Base-by-base conservation (phyloP, 1,140 invertebrate species). In the Listronotus oregonensis region DNA sequence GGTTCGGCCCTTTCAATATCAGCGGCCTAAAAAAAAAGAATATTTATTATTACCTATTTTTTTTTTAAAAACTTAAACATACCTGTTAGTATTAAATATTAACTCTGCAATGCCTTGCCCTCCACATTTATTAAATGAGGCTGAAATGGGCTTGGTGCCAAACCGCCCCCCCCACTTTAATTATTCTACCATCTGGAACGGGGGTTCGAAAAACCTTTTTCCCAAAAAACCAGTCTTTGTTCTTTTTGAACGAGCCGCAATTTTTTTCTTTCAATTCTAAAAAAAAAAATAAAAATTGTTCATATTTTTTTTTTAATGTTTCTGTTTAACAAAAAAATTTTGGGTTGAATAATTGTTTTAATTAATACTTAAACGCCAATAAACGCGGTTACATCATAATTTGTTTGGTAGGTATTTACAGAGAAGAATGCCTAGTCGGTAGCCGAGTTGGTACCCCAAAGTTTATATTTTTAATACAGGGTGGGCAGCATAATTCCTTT, bases 101-200 rank as follows among this genome's bases (percentile, higher is more conserved):
- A 99, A 82, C 83, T 99, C 98, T 21, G 97, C 96, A 71, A 99
- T 96, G n/a, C 97, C 94, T 78, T 93, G 90, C 8, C 94, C 95
- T 98, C 96, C 39, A 97, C 93, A 75, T 97, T 96, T 67, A 98
- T 96, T 67, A 98, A 84, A 85, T 99, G 97, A 17, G 98, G 98
- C 79, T 99, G 97, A 80, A 99, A 99, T 31, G 99, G 3, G 95
- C 95, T 83, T 99, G 98, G 96, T 0, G 97, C 97, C 94, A 81
- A 99, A 99, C 71, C 98, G 84, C 97, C 5, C 96, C 96, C 31
- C 96, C 97, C n/a, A 97, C 92, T 86, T 97, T 98, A 69, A 99
- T 98, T 1, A 97, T 89, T 69, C 97, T 84, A 0, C 98, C 98
- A 82, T 99, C 98, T 18, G 97, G 97, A 68, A 99, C 83, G 90